Percentiles rank a stretch among this genome's conserved stretches.
phyloP scores from a whole-genome alignment of 2,888 invertebrate genomes.

The Diplazon laetatorius region DNA sequence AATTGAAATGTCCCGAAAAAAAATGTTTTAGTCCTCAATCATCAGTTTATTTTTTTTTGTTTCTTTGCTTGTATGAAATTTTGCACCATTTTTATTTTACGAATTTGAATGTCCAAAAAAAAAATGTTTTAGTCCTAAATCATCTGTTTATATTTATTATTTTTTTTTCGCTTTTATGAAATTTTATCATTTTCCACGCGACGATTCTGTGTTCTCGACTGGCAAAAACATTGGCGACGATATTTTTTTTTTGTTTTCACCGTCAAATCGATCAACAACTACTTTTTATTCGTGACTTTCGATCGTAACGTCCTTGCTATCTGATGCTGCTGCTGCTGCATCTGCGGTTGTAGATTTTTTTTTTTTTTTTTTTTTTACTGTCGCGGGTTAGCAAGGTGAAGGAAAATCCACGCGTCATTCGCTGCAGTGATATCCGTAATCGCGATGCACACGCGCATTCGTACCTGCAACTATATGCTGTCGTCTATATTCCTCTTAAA shows the following conservation, averaged over 20 bases:
- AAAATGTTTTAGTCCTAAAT: no score
- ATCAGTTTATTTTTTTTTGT: no score
- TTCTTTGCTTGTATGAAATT: no score
- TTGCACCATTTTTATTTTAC: no score
- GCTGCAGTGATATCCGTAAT: background rate
- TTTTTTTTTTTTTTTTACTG: constrained; percentile 55
- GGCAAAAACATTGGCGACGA: background rate
- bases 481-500: background rate
- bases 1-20: no score
- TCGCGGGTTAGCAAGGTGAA: constrained; percentile 67
- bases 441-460: constrained; percentile 32
- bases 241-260: constrained; percentile 33
- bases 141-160: no score
- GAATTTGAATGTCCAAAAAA: no score
- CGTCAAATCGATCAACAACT: constrained; percentile 37
- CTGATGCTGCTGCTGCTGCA: constrained; percentile 28
- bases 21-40: no score
- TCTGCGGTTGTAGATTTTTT: constrained; percentile 5
- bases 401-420: constrained; percentile 67
- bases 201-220: background rate
- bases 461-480: constrained; percentile 1
- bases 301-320: constrained; percentile 47
- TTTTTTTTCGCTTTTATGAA: background rate
- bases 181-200: background rate
- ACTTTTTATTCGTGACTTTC: constrained; percentile 42